Base-by-base conservation (phyloP, 2,888 invertebrate genomes). In the Torymus aiolomorphi region DNA sequence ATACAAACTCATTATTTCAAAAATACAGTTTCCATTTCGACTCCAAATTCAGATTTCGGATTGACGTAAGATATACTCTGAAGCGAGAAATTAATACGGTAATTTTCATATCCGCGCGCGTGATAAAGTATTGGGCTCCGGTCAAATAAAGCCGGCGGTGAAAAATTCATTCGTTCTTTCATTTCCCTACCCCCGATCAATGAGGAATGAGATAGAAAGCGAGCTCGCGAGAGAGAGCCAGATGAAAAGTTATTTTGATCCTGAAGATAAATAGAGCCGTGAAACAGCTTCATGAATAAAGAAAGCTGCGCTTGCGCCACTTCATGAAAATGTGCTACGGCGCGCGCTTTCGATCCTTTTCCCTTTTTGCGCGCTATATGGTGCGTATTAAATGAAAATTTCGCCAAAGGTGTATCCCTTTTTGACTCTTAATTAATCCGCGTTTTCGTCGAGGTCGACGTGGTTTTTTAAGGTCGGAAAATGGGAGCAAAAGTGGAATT, bases 171-270 rank as follows among this genome's bases (percentile, higher is more conserved):
- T 78, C 16, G 11, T 56, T 63, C 51, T 57, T 71, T 76, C 62
- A 71, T 76, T 73, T 73, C 18, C 31, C 31, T 31, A 3, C 8
- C 31, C 8, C 4, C 65, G 66, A 66, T 78, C 72, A 73, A 78
- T 72, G 66, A 78, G 42, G 54, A 31, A 31, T 31, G 31, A 31
- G 31, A 31, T 31, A 31, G 31, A 31, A 3, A 31, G 31, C 3
- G 31, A 31, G 24, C n/a, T n/a, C 2, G 24, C 2, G 24, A 24
- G 24, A 24, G 24, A 24, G 24, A 31, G 14, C 59, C 31, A 52
- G 77, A 77, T 71, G 66, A 59, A 71, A 65, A 65, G 77, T 71
- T 77, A 72, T 77, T 77, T 71, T 59, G 57, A 72, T 66, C 65
- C 59, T 24, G 31, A 54, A 72, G 66, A 77, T 70, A 71, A 77